Evolutionary conservation across 2,797 vertebrate species (phyloP).

Genomic region (Gouania willdenowi): DNA sequence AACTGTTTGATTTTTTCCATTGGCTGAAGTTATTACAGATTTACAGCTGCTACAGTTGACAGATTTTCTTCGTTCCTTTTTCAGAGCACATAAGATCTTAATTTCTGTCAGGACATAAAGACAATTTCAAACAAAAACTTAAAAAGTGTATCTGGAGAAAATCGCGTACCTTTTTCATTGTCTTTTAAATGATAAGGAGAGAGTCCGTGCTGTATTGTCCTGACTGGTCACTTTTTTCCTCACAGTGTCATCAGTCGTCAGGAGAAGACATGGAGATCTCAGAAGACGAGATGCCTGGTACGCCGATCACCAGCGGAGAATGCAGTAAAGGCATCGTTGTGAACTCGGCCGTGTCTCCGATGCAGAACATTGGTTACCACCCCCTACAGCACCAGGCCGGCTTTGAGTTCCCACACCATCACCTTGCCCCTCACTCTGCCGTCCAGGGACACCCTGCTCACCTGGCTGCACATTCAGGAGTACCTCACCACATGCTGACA

Average conservation of each 20-base stretch:
- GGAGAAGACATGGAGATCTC: constrained; percentile 99
- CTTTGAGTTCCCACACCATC: constrained; percentile 81
- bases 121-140: no score
- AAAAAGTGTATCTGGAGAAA: no score
- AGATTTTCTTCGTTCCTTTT: no score
- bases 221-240: constrained; percentile 5
- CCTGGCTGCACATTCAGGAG: constrained; percentile 73
- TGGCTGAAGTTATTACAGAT: no score
- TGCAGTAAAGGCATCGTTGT: constrained; percentile 90
- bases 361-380: constrained; percentile 84
- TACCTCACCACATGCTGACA: constrained; percentile 83
- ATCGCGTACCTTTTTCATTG: background rate
- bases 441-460: constrained; percentile 80
- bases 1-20: no score
- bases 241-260: constrained; percentile 88
- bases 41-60: no score
- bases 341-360: constrained; percentile 82
- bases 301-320: constrained; percentile 82
- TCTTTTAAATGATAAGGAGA: background rate
- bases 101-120: no score
- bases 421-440: constrained; percentile 71
- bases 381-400: constrained; percentile 81
- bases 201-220: background rate
- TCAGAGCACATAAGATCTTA: no score
- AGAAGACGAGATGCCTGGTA: constrained; percentile 90